Conservation (phyloP, 2,113 vertebrate species). For the Felis chaus region DNA sequence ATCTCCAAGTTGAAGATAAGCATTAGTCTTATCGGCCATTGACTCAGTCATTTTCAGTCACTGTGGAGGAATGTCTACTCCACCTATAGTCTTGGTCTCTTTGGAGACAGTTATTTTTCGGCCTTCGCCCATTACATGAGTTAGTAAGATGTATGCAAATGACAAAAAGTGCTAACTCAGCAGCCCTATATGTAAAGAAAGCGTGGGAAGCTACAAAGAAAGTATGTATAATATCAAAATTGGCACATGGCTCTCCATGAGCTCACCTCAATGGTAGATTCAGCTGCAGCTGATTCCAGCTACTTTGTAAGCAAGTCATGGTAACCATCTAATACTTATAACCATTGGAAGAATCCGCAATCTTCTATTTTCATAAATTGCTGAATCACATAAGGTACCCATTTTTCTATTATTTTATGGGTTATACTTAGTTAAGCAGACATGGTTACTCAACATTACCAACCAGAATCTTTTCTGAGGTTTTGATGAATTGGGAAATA, state of each 20-base stretch:
- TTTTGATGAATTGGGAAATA: constrained; percentile 53
- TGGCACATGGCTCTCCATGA: background rate
- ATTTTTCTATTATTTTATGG: constrained; percentile 39
- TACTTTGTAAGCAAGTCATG: background rate
- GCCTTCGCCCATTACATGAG: background rate
- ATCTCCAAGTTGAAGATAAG: background rate
- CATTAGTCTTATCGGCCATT: background rate
- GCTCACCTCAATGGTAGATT: background rate
- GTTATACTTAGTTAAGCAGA: constrained; percentile 32
- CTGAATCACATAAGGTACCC: background rate
- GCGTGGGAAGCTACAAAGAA: background rate
- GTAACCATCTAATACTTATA: background rate
- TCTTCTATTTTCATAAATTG: constrained; percentile 19
- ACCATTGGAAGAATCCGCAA: background rate
- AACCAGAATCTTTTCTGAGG: constrained; percentile 54
- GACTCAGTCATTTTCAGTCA: background rate
- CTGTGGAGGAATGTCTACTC: background rate
- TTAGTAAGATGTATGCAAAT: background rate
- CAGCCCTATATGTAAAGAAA: background rate
- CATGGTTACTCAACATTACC: constrained; percentile 32
- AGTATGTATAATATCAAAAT: background rate
- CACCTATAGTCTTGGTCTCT: background rate
- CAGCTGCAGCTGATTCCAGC: background rate
- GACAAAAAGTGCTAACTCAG: background rate
- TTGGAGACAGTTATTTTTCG: background rate